A percentile compares a stretch with the other conserved stretches of the same genome.
Evolutionary conservation across 37 sponge, comb jelly and placozoan genomes (phyloP).

Genomic region (Diacarnus erythraeanus): DNA sequence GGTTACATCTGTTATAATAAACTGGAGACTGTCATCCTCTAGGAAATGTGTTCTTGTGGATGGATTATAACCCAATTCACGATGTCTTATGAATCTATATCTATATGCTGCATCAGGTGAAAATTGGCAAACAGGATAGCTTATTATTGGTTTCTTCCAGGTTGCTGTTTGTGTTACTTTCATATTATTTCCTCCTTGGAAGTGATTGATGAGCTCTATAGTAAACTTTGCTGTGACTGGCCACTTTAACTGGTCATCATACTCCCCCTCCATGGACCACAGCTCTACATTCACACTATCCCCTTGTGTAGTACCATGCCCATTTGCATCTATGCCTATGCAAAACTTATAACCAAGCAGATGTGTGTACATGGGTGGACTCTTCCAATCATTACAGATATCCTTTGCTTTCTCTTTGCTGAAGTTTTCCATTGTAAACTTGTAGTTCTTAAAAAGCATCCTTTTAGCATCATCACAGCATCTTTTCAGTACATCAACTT

Average conservation of each 20-base stretch:
- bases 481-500: neutral
- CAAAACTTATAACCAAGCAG: slow-evolving; percentile 6
- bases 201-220: neutral
- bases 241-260: slow-evolving; percentile 6
- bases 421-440: slow-evolving; percentile 5
- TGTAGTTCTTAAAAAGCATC: neutral
- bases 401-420: neutral
- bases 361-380: slow-evolving; percentile 11
- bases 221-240: neutral
- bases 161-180: neutral
- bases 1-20: neutral
- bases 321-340: slow-evolving; percentile 12
- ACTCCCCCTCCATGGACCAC: neutral
- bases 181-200: slow-evolving; percentile 2
- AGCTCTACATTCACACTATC: neutral
- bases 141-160: neutral
- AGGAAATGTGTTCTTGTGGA: slow-evolving; percentile 7
- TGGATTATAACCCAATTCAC: neutral
- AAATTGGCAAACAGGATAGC: neutral
- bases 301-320: neutral
- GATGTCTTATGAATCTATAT: neutral
- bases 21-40: neutral
- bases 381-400: neutral
- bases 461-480: neutral
- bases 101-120: neutral